Percentiles rank a stretch among this genome's conserved stretches.
phyloP scores from a whole-genome alignment of 1,140 invertebrate genomes.

The Diprion similis region DNA sequence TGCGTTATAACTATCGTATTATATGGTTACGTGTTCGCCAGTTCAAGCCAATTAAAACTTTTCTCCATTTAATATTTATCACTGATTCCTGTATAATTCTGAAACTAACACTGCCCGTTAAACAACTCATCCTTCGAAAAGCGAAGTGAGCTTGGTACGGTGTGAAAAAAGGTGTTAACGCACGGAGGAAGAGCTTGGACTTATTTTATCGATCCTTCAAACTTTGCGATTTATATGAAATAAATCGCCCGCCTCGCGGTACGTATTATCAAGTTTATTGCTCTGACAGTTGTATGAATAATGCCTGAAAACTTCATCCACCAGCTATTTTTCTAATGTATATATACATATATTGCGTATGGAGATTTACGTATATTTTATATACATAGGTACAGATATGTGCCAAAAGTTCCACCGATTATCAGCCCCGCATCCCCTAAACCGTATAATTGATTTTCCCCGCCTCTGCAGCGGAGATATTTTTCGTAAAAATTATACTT shows the following conservation, averaged over 20 bases:
- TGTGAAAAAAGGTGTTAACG: not conserved
- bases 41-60: not conserved
- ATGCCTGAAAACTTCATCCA: not conserved
- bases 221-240: constrained; percentile 1
- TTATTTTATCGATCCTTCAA: not conserved
- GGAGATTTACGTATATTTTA: no score
- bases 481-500: no score
- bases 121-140: not conserved
- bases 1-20: no score
- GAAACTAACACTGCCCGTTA: not conserved
- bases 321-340: no score
- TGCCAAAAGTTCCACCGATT: no score
- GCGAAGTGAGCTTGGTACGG: not conserved
- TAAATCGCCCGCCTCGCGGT: not conserved
- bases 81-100: not conserved
- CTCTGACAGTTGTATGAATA: constrained; percentile 3
- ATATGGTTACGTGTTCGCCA: not conserved
- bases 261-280: not conserved
- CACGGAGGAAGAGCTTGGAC: not conserved
- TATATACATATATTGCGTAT: no score
- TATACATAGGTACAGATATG: no score
- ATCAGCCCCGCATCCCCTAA: no score
- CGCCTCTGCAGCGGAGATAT: no score
- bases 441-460: no score
- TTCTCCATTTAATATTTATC: not conserved